These are phyloP conservation scores for Metacarcinus magister DNA, from an alignment of 2,888 invertebrate genomes.

Conservation along the genomic window DNA sequence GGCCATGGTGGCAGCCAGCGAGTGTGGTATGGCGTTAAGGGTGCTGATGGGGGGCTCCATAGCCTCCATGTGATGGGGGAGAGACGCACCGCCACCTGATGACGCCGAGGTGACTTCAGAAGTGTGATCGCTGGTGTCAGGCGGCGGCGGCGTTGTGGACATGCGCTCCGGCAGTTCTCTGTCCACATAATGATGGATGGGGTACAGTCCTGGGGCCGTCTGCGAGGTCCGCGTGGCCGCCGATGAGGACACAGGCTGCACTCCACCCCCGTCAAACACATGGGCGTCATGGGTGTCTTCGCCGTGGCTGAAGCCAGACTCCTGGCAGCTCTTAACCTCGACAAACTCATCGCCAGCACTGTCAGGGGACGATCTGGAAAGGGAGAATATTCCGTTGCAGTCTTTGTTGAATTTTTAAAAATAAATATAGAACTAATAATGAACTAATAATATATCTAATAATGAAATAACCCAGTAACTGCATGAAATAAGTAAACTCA, in stretches of 20 bases:
- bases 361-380: slow-evolving; percentile 80
- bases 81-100: slow-evolving; percentile 86
- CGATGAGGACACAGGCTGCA: slow-evolving; percentile 78
- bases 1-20: slow-evolving; percentile 82
- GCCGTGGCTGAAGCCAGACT: slow-evolving; percentile 63
- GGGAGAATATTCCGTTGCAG: neutral
- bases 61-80: slow-evolving; percentile 85
- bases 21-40: slow-evolving; percentile 85
- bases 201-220: neutral
- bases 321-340: slow-evolving; percentile 73
- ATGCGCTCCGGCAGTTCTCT: slow-evolving; percentile 73
- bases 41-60: slow-evolving; percentile 85
- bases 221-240: slow-evolving; percentile 57
- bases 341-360: slow-evolving; percentile 80
- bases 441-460: neutral
- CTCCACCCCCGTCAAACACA: slow-evolving; percentile 80
- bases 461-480: neutral
- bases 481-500: neutral
- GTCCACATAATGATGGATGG: slow-evolving; percentile 51
- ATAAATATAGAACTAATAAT: neutral
- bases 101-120: slow-evolving; percentile 83
- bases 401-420: neutral
- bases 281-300: slow-evolving; percentile 74
- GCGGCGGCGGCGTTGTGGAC: slow-evolving; percentile 81
- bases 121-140: slow-evolving; percentile 76